These are phyloP conservation scores for Lamproptera curius DNA, from an alignment of 2,888 invertebrate genomes.

Conservation along the genomic window DNA sequence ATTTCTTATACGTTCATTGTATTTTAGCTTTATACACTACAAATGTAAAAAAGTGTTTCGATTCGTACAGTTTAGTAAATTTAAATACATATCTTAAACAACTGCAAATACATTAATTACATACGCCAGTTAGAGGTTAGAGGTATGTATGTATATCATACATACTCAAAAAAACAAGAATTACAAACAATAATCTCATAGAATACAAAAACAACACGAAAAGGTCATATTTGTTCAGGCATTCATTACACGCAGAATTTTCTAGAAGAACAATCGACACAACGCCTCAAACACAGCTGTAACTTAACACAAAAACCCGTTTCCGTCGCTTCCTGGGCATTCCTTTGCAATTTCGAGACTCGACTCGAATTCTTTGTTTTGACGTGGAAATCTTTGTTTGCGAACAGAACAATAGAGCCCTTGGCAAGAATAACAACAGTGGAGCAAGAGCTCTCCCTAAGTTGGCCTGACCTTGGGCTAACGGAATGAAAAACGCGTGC, in stretches of 20 bases:
- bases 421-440: slow-evolving; percentile 19
- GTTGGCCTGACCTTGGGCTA: slow-evolving; percentile 30
- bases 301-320: slow-evolving; percentile 17
- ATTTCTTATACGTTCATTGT: no score
- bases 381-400: slow-evolving; percentile 22
- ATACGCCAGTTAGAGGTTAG: no score
- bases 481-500: slow-evolving; percentile 30
- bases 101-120: no score
- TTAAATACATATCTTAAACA: no score
- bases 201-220: no score
- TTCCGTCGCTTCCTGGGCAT: slow-evolving; percentile 18
- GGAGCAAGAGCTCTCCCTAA: slow-evolving; percentile 40
- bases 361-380: slow-evolving; percentile 22
- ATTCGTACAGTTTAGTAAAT: no score
- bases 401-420: slow-evolving; percentile 21
- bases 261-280: slow-evolving; percentile 9
- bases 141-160: no score
- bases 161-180: no score
- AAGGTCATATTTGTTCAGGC: no score
- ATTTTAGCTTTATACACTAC: no score
- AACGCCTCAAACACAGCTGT: slow-evolving; percentile 13
- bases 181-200: no score
- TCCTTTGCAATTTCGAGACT: slow-evolving; percentile 21
- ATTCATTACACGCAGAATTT: not conserved
- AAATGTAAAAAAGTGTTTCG: no score